These are phyloP conservation scores for Oligia latruncula DNA, from an alignment of 2,888 invertebrate species.

Conservation along the genomic window DNA sequence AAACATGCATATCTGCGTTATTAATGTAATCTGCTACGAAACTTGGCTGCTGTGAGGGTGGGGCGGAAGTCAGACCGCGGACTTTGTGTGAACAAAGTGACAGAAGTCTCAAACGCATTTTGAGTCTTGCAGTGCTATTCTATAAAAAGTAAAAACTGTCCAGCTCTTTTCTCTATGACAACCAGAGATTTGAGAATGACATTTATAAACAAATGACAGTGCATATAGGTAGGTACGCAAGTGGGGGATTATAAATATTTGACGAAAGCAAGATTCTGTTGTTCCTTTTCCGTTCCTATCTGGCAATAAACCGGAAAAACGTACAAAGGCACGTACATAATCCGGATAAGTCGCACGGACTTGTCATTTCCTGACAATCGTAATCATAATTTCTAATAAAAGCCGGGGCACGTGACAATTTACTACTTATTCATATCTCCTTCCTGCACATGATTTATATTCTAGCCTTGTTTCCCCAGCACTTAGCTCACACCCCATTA, in stretches of 20 bases:
- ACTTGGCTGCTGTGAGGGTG: slow-evolving; percentile 19
- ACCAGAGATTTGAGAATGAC: background rate
- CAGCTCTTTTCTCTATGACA: slow-evolving; percentile 8
- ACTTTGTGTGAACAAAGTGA: slow-evolving; percentile 8
- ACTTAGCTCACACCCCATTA: slow-evolving; percentile 30
- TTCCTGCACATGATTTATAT: slow-evolving; percentile 47
- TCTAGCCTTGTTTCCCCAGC: slow-evolving; percentile 45
- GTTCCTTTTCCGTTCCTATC: background rate
- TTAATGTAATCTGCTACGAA: slow-evolving; percentile 22
- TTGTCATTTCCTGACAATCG: slow-evolving; percentile 43
- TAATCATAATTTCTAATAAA: slow-evolving; percentile 43
- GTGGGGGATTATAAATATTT: background rate
- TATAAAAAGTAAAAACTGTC: background rate
- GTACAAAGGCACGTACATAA: slow-evolving; percentile 32
- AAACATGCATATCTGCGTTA: slow-evolving; percentile 14
- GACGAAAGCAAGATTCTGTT: background rate
- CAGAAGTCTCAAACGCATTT: background rate
- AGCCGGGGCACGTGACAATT: slow-evolving; percentile 13
- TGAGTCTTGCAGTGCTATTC: background rate
- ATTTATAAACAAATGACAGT: background rate
- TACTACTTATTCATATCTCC: slow-evolving; percentile 24
- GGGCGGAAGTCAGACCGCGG: background rate
- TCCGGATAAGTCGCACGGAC: slow-evolving; percentile 32
- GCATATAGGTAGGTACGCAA: background rate
- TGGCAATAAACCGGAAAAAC: slow-evolving; percentile 41